Percentiles rank a stretch among this genome's conserved stretches.
phyloP scores from a whole-genome alignment of 1,140 invertebrate genomes.

The Melipona quadrifasciata region DNA sequence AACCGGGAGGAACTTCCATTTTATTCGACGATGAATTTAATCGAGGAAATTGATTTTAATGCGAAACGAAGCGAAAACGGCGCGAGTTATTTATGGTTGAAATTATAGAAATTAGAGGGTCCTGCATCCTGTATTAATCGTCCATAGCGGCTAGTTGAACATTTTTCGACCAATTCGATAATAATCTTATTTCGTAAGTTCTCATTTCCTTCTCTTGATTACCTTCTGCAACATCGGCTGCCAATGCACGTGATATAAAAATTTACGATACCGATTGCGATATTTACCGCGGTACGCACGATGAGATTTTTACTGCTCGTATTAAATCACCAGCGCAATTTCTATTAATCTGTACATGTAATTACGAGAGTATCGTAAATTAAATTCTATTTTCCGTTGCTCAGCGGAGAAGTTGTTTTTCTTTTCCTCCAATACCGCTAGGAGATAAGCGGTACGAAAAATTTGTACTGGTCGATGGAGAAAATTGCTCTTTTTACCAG shows the following conservation, averaged over 20 bases:
- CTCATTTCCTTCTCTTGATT: neutral
- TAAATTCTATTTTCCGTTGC: neutral
- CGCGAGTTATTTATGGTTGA: neutral
- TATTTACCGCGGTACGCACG: neutral
- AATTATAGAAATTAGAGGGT: neutral
- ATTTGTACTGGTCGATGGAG: neutral
- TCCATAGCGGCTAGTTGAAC: neutral
- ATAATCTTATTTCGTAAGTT: neutral
- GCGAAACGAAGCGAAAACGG: neutral
- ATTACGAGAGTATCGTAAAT: neutral
- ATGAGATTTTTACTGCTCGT: neutral
- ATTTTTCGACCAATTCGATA: neutral
- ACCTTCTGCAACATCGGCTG: neutral
- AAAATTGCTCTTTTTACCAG: neutral
- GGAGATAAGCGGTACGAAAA: neutral
- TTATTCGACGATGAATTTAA: neutral
- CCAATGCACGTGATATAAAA: neutral
- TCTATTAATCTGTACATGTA: neutral
- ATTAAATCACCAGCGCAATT: neutral
- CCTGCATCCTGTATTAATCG: neutral
- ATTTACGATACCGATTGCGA: neutral
- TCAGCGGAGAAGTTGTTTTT: neutral
- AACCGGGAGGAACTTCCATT: neutral
- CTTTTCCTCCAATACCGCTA: neutral
- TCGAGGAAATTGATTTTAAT: neutral